These are phyloP conservation scores for Zophobas atratus DNA, from an alignment of 1,140 invertebrate genomes.

Conservation along the genomic window DNA sequence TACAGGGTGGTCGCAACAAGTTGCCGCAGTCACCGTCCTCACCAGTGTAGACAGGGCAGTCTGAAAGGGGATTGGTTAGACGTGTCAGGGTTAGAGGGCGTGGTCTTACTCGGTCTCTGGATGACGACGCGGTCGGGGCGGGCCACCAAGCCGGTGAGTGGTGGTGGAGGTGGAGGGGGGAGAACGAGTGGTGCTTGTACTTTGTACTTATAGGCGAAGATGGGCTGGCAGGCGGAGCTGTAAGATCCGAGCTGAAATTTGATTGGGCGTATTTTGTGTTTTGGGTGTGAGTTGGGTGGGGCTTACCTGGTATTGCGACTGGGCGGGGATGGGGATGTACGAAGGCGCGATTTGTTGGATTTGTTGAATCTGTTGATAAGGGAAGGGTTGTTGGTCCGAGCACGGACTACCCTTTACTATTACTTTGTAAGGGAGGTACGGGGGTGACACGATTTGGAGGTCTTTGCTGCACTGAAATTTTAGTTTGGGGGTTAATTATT, in stretches of 20 bases:
- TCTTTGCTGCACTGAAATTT: constrained; percentile 53
- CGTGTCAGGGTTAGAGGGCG: neutral
- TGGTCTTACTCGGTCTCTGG: neutral
- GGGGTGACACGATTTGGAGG: constrained; percentile 50
- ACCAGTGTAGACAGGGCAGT: constrained; percentile 4
- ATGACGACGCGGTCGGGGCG: constrained; percentile 19
- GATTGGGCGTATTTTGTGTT: neutral
- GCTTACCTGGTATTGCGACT: no score
- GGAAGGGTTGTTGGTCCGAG: neutral
- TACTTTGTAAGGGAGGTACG: constrained; percentile 40
- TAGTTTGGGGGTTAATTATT: neutral
- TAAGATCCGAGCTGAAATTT: neutral
- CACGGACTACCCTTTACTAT: constrained; percentile 20
- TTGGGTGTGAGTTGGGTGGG: no score
- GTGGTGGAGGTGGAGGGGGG: neutral
- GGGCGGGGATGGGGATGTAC: no score
- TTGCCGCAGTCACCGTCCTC: neutral
- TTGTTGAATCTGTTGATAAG: neutral
- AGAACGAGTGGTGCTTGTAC: constrained; percentile 13
- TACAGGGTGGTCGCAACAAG: neutral
- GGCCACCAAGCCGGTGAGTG: constrained; percentile 5
- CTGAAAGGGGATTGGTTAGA: neutral
- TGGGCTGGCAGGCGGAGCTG: constrained; percentile 3
- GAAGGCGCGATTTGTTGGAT: no score
- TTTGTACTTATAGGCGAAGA: constrained; percentile 18